These are phyloP conservation scores for Hyalella azteca DNA, from an alignment of 2,888 invertebrate genomes.

Conservation along the genomic window DNA sequence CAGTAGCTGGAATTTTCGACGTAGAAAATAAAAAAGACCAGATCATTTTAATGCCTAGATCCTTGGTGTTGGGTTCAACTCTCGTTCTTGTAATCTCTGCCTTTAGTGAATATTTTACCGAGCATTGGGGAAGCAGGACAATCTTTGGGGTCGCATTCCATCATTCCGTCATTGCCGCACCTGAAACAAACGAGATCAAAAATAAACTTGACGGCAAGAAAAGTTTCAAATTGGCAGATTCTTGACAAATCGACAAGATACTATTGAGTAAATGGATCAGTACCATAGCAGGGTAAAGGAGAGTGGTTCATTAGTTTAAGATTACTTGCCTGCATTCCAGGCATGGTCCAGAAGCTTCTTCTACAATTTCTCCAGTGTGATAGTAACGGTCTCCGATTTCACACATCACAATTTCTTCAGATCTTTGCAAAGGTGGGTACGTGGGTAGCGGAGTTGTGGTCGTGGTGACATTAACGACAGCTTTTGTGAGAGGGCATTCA, in stretches of 20 bases:
- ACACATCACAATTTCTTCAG: slow-evolving; percentile 73
- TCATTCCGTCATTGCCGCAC: slow-evolving; percentile 90
- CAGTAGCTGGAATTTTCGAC: not conserved
- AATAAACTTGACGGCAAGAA: not conserved
- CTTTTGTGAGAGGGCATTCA: slow-evolving; percentile 81
- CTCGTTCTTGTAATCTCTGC: not conserved
- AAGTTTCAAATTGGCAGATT: no score
- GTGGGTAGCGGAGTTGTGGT: slow-evolving; percentile 55
- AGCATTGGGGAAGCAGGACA: slow-evolving; percentile 90
- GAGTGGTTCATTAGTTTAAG: not conserved
- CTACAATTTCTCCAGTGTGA: slow-evolving; percentile 82
- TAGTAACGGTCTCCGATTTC: slow-evolving; percentile 85
- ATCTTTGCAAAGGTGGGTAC: slow-evolving; percentile 67
- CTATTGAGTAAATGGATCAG: no score
- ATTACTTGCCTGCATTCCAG: slow-evolving; percentile 78
- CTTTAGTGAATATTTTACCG: slow-evolving; percentile 71
- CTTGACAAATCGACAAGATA: no score
- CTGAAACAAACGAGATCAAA: slow-evolving; percentile 65
- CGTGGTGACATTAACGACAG: slow-evolving; percentile 58
- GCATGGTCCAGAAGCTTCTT: slow-evolving; percentile 88
- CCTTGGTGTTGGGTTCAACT: slow-evolving; percentile 3
- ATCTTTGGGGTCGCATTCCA: slow-evolving; percentile 90
- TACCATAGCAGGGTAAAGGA: no score
- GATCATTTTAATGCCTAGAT: slow-evolving; percentile 28
- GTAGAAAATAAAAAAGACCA: slow-evolving; percentile 19